Evolutionary conservation across 1,140 invertebrate genomes (phyloP), one percentile per base, ranked within the genome.

Genomic region (Drosophila bipectinata): DNA sequence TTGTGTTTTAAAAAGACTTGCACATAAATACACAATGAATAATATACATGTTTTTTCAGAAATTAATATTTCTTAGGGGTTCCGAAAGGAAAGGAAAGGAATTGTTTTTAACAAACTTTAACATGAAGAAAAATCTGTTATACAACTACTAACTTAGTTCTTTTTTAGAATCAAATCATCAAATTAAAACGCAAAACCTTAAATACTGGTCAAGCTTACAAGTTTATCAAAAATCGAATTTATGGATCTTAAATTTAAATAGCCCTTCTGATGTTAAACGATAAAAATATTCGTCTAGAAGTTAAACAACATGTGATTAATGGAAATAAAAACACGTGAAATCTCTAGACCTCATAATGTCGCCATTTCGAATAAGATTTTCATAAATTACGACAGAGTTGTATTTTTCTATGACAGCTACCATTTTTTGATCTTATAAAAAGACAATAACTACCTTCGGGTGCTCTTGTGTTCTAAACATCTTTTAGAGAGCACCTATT

Each of bases 1-100:
- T 61, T 37, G 59, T 61, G 34, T 76, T 68, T 28, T 76, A 24
- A 24, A 21, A 21, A 21, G 21, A 21, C 21, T 21, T 21, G 21
- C 21, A 3, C 21, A 21, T 21, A 21, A 21, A 21, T 21, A 21
- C 21, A 21, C 21, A 21, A 21, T 3, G 21, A 21, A 21, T 21
- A 21, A 21, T 1, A 21, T 21, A 21, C 1, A 21, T 21, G 18
- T 18, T 18, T 18, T 18, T 18, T 18, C 18, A 18, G 18, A 21
- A 3, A 21, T 21, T 21, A 2, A 21, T 2, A 21, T 21, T 21
- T 21, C 2, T 21, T 21, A 21, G 2, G 21, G 21, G 21, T 21
- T 21, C 9, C 10, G 9, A 2, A 39, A 12, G 37, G 37, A 39
- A 12, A 8, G 37, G 21, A 21, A 18, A 18, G 18, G 18, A 21